phyloP scores from a whole-genome alignment of 2,888 invertebrate species.

The Sphaerophoria rueppellii region DNA sequence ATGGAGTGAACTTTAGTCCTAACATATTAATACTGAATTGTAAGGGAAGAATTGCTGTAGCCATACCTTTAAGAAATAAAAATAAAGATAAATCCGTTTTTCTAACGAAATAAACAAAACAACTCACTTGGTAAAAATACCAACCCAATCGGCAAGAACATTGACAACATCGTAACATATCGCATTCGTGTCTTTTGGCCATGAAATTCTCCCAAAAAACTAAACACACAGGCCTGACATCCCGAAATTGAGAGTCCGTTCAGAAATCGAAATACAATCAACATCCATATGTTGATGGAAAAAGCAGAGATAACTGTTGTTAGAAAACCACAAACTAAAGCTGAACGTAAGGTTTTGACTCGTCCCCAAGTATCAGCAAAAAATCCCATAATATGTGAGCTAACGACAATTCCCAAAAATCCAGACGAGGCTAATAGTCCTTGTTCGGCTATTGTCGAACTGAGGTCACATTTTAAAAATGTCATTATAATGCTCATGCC shows the following conservation, averaged over 20 bases:
- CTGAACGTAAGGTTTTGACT: constrained; percentile 84
- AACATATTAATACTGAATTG: constrained; percentile 83
- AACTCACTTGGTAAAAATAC: constrained; percentile 83
- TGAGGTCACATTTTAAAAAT: constrained; percentile 87
- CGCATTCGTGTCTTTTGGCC: constrained; percentile 82
- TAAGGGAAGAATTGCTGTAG: constrained; percentile 87
- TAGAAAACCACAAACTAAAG: constrained; percentile 83
- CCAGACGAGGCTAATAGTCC: constrained; percentile 86
- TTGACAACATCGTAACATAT: constrained; percentile 84
- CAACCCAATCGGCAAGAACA: constrained; percentile 84
- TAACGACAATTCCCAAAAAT: constrained; percentile 87
- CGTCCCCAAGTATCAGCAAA: constrained; percentile 90
- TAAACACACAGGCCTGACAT: constrained; percentile 84
- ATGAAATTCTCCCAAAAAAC: constrained; percentile 85
- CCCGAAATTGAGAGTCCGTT: constrained; percentile 85
- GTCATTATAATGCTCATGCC: constrained; percentile 87
- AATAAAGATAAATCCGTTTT: constrained; percentile 62
- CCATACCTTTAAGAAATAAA: constrained; percentile 83
- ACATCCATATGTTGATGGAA: constrained; percentile 84
- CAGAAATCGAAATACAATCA: constrained; percentile 85
- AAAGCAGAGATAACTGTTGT: constrained; percentile 85
- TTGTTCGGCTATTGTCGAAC: constrained; percentile 85
- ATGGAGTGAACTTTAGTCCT: constrained; percentile 86
- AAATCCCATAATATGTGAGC: constrained; percentile 91
- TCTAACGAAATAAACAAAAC: not conserved